Percentiles rank a stretch among this genome's conserved stretches.
Evolutionary conservation across 2,113 vertebrate genomes (phyloP).

Genomic region (Pyrgilauda ruficollis): DNA sequence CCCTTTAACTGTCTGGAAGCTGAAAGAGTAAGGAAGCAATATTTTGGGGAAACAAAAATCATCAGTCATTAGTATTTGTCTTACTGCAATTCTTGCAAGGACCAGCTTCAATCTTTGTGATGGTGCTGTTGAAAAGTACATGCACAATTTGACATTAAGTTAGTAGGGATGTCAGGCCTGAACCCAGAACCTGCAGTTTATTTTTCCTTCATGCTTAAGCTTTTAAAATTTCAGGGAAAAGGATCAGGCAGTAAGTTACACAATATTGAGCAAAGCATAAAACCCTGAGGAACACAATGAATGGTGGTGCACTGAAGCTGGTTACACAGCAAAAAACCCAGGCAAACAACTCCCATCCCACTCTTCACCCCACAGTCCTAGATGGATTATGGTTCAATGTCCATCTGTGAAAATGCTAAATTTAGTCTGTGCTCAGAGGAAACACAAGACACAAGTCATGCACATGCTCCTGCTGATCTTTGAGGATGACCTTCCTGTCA

Average conservation of each 20-base stretch:
- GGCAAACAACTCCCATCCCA: not conserved
- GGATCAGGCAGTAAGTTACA: not conserved
- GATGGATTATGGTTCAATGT: not conserved
- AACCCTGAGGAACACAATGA: not conserved
- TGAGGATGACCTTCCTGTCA: conserved; percentile 34
- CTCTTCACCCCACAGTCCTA: not conserved
- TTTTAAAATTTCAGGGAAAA: not conserved
- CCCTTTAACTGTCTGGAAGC: not conserved
- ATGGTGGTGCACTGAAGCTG: not conserved
- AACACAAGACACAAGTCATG: not conserved
- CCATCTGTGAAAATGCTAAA: conserved; percentile 51
- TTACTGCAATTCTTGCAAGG: not conserved
- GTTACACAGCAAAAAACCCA: not conserved
- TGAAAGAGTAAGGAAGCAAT: not conserved
- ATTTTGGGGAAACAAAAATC: not conserved
- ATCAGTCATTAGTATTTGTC: not conserved
- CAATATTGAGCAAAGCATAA: not conserved
- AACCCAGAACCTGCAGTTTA: not conserved
- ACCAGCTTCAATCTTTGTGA: not conserved
- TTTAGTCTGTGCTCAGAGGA: conserved; percentile 50
- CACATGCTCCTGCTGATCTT: not conserved
- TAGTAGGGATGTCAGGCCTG: not conserved
- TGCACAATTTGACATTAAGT: not conserved
- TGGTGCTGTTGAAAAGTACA: not conserved
- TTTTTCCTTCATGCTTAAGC: not conserved